Evolutionary conservation across 2,113 vertebrate genomes (phyloP).

Genomic region (Numida meleagris): DNA sequence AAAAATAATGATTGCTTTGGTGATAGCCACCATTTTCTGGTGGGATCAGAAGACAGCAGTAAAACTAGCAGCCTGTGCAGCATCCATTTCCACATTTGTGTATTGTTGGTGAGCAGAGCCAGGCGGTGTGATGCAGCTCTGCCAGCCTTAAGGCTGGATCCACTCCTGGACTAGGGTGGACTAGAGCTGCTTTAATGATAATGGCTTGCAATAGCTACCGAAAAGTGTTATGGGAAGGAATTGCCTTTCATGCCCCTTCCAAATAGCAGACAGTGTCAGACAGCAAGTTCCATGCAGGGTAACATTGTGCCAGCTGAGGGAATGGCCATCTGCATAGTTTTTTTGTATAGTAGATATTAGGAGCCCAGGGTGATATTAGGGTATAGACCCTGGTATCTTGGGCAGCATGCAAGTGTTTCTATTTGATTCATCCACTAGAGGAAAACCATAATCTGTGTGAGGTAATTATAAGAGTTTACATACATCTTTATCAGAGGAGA

Average conservation of each 20-base stretch:
- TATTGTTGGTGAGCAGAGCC: neutral
- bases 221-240: neutral
- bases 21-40: neutral
- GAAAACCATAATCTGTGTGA: neutral
- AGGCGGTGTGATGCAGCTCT: neutral
- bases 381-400: neutral
- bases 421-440: neutral
- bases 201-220: neutral
- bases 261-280: neutral
- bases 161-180: accelerated
- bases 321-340: neutral
- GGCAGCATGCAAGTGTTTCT: neutral
- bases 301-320: neutral
- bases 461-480: neutral
- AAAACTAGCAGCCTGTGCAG: neutral
- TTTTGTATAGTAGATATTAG: neutral
- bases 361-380: neutral
- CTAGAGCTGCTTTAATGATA: accelerated
- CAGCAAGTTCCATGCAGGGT: accelerated
- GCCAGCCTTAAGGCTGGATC: neutral
- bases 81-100: accelerated
- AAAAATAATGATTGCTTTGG: neutral
- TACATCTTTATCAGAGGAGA: neutral
- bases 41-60: neutral
- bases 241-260: accelerated